Evolutionary conservation across 1,140 invertebrate species (phyloP), one percentile per base, ranked within the genome.

Genomic region (Ips nitidus): DNA sequence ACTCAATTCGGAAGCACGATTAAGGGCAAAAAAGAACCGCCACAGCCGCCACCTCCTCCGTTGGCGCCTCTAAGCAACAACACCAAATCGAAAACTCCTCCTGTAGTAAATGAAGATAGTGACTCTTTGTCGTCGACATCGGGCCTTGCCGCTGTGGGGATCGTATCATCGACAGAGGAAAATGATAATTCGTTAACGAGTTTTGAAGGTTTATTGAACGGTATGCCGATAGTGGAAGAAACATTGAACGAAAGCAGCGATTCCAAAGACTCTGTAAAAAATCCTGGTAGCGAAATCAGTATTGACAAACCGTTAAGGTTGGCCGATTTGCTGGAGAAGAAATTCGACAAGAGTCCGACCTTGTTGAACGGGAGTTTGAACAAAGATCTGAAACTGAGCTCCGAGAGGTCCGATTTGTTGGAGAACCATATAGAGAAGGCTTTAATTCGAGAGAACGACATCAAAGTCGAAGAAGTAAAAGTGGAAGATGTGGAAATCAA

Each of bases 241-340:
- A 84, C 87, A 59, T 79, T 81, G 37, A 75, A 78, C 50, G 73
- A 76, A 43, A 83, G 83, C 47, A 83, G 83, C 22, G 84, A 84
- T 42, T 84, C 83, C 36, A 86, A 86, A 71, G 85, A 87, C 70
- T 85, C 83, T 2, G 79, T 82, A 5, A 77, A 82, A 41, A 80
- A 80, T 2, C 76, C 77, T 45, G 74, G 77, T 53, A 72, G 74
- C 72, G 77, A 79, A 67, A 79, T 79, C 69, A 68, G 70, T 8
- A 75, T 73, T 37, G 75, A 78, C 52, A 80, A 84, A 80, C 78
- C 82, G 68, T 81, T 86, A 73, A 87, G 90, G 84, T 77, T 91
- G 3, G 88, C 88, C 0, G 89, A 91, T 78, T 79, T 91, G 38
- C 77, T 91, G 0, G 89, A 91, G 66, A 84, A 86, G 69, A 86